Evolutionary conservation across 2,113 vertebrate species (phyloP).

Genomic region (Microcebus tavaratra): DNA sequence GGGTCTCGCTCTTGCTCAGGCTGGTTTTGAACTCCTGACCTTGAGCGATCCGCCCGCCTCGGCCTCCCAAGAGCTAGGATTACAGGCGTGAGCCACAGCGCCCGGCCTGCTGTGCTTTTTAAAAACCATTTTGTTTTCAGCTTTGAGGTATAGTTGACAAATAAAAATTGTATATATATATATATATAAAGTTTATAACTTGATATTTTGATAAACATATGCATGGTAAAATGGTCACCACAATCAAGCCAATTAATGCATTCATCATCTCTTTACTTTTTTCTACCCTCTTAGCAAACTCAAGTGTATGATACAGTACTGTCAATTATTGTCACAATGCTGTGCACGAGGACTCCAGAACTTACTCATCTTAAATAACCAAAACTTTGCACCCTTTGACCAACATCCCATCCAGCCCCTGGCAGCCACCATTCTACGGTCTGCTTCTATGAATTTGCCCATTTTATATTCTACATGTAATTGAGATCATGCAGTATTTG

Average conservation of each 20-base stretch:
- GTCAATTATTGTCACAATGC: background rate
- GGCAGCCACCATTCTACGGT: background rate
- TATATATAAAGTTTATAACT: background rate
- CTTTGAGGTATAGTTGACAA: background rate
- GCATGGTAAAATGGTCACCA: background rate
- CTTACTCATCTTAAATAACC: background rate
- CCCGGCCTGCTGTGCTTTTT: background rate
- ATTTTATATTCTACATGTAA: background rate
- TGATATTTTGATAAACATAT: background rate
- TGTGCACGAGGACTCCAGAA: background rate
- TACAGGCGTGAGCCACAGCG: too few relatives aligned
- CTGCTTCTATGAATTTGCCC: background rate
- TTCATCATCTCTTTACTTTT: background rate
- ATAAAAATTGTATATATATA: background rate
- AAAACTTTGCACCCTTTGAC: background rate
- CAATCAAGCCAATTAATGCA: background rate
- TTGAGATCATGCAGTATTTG: background rate
- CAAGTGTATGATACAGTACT: background rate
- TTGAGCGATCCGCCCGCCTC: too few relatives aligned
- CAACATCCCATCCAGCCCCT: background rate
- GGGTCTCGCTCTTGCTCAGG: too few relatives aligned
- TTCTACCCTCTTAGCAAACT: background rate
- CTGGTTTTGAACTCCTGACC: too few relatives aligned
- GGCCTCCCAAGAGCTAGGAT: too few relatives aligned
- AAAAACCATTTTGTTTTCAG: background rate